These are phyloP conservation scores for Trachurus trachurus DNA, from an alignment of 2,797 vertebrate species.

Conservation along the genomic window DNA sequence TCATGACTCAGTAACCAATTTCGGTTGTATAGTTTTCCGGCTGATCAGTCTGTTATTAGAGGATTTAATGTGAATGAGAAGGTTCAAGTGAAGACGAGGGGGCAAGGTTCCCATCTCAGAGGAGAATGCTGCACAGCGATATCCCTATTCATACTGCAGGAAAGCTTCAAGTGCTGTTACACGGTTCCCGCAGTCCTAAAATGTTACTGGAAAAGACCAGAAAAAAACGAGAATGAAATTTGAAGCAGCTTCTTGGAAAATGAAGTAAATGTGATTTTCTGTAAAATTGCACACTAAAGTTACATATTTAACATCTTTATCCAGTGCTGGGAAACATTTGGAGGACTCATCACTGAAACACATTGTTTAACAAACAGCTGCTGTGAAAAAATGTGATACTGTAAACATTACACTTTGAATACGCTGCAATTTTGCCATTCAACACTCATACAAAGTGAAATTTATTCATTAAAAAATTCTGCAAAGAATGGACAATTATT, in stretches of 20 bases:
- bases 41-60: background rate
- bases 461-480: background rate
- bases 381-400: background rate
- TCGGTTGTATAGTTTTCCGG: slow-evolving; percentile 14
- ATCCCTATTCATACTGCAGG: background rate
- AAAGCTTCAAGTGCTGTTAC: background rate
- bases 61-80: slow-evolving; percentile 26
- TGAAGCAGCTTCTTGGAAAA: background rate
- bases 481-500: too few relatives aligned
- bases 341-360: background rate
- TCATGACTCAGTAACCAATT: slow-evolving; percentile 8
- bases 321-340: background rate
- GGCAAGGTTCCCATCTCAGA: slow-evolving; percentile 4
- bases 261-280: background rate
- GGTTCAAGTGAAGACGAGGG: slow-evolving; percentile 1
- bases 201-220: background rate
- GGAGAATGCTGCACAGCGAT: background rate
- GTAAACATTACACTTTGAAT: background rate
- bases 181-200: background rate
- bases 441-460: background rate
- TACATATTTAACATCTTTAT: background rate
- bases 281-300: background rate
- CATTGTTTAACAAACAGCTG: background rate
- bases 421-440: background rate
- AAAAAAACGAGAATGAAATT: background rate